Conservation (phyloP, 2,888 invertebrate species). For the Eupithecia subumbrata region DNA sequence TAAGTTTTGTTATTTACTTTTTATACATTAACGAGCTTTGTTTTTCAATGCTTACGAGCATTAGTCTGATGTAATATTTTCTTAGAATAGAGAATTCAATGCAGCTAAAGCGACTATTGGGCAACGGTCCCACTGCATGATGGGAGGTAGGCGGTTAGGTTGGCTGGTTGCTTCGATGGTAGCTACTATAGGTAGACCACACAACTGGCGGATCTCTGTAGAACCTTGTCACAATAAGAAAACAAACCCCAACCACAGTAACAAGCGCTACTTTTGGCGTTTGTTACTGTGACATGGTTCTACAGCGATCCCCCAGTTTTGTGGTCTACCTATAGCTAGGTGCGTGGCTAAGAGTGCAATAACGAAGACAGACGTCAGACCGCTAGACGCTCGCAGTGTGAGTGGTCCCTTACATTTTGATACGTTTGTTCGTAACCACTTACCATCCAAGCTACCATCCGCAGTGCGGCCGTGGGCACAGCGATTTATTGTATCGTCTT, state of each 20-base stretch:
- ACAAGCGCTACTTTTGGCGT: too few relatives aligned
- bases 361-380: neutral
- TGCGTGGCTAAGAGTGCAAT: too few relatives aligned
- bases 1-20: slow-evolving; percentile 19
- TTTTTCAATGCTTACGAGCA: slow-evolving; percentile 4
- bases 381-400: neutral
- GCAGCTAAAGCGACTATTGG: neutral
- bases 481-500: neutral
- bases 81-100: neutral
- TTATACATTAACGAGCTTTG: slow-evolving; percentile 25
- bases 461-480: neutral
- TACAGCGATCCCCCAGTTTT: too few relatives aligned
- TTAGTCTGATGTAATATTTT: neutral
- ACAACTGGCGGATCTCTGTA: too few relatives aligned
- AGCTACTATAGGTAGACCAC: too few relatives aligned
- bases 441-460: neutral
- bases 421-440: neutral
- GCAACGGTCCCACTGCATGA: neutral
- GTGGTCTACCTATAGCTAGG: too few relatives aligned
- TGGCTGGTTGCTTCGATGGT: neutral
- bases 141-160: neutral
- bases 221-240: too few relatives aligned
- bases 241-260: too few relatives aligned
- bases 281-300: too few relatives aligned
- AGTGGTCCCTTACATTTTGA: too few relatives aligned